phyloP scores from a whole-genome alignment of 2,797 vertebrate genomes.

The Myotis pilosus region DNA sequence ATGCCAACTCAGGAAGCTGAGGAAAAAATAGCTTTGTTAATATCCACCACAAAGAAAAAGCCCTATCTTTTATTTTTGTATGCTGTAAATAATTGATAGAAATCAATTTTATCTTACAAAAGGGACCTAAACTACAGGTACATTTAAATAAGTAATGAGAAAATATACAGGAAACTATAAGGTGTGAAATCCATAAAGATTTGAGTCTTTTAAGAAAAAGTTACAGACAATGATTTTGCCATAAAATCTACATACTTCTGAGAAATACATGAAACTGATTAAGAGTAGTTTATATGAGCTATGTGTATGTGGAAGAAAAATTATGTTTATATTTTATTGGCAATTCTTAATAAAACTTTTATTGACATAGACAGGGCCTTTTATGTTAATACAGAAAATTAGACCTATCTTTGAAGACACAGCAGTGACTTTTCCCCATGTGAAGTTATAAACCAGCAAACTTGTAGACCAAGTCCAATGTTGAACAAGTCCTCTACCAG shows the following conservation, averaged over 20 bases:
- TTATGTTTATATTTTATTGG: constrained; percentile 3
- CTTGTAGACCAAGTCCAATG: neutral
- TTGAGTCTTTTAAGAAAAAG: constrained; percentile 50
- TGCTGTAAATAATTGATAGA: constrained; percentile 44
- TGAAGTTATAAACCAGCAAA: neutral
- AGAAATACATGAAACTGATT: constrained; percentile 21
- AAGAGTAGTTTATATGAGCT: neutral
- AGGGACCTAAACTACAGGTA: neutral
- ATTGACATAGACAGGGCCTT: neutral
- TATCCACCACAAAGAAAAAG: constrained; percentile 23
- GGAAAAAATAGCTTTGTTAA: neutral
- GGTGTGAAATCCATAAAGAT: constrained; percentile 32
- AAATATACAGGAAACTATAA: constrained; percentile 38
- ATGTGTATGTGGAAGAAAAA: neutral
- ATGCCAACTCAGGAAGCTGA: neutral
- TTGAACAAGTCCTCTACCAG: neutral
- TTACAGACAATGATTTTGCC: neutral
- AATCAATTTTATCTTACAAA: constrained; percentile 48
- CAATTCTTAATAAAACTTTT: neutral
- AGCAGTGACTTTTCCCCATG: neutral
- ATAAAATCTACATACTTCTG: neutral
- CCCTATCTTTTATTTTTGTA: neutral
- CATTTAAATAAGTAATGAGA: constrained; percentile 58
- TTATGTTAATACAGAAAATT: neutral
- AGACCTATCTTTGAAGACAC: neutral